Evolutionary conservation across 2,888 invertebrate species (phyloP).

Genomic region (Hanleya hanleyi): DNA sequence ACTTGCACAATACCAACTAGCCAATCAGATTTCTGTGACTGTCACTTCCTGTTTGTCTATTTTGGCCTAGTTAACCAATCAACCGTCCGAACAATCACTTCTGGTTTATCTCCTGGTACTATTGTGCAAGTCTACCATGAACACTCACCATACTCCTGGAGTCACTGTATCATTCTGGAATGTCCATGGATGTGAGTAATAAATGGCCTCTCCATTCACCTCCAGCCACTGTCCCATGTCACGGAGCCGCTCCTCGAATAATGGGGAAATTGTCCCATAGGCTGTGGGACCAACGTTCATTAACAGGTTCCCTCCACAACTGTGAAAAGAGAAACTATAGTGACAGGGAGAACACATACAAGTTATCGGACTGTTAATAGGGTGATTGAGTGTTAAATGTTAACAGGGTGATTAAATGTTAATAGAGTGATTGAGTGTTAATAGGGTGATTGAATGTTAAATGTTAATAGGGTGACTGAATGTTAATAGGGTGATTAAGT

Average conservation of each 20-base stretch:
- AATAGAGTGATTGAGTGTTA: too few species aligned
- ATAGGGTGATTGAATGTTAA: too few species aligned
- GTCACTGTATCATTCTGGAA: constrained; percentile 84
- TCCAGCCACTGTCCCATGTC: constrained; percentile 87
- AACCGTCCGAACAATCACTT: neutral
- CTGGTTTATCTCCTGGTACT: neutral
- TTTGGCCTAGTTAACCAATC: neutral
- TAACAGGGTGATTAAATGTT: too few species aligned
- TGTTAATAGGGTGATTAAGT: too few species aligned
- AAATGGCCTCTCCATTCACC: constrained; percentile 90
- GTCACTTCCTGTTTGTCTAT: neutral
- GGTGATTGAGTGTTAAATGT: too few species aligned
- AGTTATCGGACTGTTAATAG: too few species aligned
- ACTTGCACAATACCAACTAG: neutral
- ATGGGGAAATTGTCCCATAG: constrained; percentile 87
- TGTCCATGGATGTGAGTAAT: constrained; percentile 84
- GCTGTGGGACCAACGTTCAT: constrained; percentile 92
- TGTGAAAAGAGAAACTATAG: too few species aligned
- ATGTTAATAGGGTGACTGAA: too few species aligned
- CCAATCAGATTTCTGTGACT: neutral
- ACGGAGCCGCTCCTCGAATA: constrained; percentile 88
- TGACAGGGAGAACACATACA: too few species aligned
- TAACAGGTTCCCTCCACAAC: constrained; percentile 80
- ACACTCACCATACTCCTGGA: constrained; percentile 80
- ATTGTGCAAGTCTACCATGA: neutral